Conservation (phyloP, 2,113 vertebrate genomes). For the Nannobrachium achirus region DNA sequence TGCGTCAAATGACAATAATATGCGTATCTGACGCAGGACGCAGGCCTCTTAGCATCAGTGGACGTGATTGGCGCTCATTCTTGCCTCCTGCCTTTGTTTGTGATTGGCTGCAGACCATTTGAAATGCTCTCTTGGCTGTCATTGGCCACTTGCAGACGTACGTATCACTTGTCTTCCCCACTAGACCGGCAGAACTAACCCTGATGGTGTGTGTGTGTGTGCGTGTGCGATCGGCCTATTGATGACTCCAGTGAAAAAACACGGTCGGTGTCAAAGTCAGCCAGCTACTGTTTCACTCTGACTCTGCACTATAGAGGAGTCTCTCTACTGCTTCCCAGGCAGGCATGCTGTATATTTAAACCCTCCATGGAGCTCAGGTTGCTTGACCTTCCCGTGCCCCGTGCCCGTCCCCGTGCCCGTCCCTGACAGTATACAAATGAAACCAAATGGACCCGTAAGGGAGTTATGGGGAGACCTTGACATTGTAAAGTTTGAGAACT, state of each 20-base stretch:
- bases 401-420: not conserved
- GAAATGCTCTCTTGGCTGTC: too few relatives aligned
- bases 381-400: conserved; percentile 40
- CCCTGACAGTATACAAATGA: too few relatives aligned
- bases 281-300: conserved; percentile 34
- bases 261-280: conserved; percentile 36
- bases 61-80: too few relatives aligned
- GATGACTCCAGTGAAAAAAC: conserved; percentile 25
- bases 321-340: conserved; percentile 36
- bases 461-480: too few relatives aligned
- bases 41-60: too few relatives aligned
- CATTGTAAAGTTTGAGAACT: too few relatives aligned
- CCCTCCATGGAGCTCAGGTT: conserved; percentile 35
- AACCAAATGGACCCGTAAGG: too few relatives aligned
- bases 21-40: conserved; percentile 24
- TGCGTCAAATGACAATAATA: too few relatives aligned
- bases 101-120: too few relatives aligned
- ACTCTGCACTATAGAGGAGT: conserved; percentile 26
- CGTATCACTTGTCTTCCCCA: too few relatives aligned
- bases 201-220: conserved; percentile 4
- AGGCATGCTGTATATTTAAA: conserved; percentile 54
- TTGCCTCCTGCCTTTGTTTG: too few relatives aligned
- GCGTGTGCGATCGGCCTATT: not conserved
- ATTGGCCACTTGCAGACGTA: too few relatives aligned
- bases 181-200: not conserved